Evolutionary conservation across 1,140 invertebrate genomes (phyloP), one percentile per base, ranked within the genome.

Genomic region (Parapsyche elsis): DNA sequence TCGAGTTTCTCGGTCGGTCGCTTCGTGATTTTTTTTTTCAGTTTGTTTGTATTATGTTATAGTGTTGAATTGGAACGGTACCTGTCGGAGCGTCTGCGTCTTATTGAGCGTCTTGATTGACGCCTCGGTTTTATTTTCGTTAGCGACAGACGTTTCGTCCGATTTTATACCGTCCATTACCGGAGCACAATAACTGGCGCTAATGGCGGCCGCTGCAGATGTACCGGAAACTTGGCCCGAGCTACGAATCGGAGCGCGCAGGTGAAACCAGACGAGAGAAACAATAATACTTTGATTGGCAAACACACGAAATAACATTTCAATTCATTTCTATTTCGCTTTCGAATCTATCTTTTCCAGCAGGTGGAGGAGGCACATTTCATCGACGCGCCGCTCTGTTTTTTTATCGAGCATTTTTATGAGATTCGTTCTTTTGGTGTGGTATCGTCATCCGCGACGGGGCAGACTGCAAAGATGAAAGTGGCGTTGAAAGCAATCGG

Each of bases 401-500:
- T 16, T n/a, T 59, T 59, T 59, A 59, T 59, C 10, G 21, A 59
- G n/a, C 1, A 4, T n/a, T 59, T n/a, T 59, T 21, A 16, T n/a
- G 53, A 59, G 53, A 59, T 59, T 59, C 21, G 14, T 59, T 16
- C 21, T 59, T 59, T 59, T n/a, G 21, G 53, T 16, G n/a, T 59
- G 14, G 21, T 59, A 21, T 16, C n/a, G 14, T 59, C 21, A 59
- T 59, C 53, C 21, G 1, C 30, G 30, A 38, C 7, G 30, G 2
- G 30, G 30, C 30, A 38, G 7, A 10, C 12, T 12, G 5, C 21
- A 7, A 44, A 74, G 71, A 74, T 74, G 61, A 70, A 76, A 76
- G 75, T 76, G 75, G 75, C 71, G 71, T 46, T 23, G 71, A 74
- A 74, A 74, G 45, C 38, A 0, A 38, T 74, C 45, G 71, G 19